Evolutionary conservation across 2,888 invertebrate genomes (phyloP).

Genomic region (Philereme transversata): DNA sequence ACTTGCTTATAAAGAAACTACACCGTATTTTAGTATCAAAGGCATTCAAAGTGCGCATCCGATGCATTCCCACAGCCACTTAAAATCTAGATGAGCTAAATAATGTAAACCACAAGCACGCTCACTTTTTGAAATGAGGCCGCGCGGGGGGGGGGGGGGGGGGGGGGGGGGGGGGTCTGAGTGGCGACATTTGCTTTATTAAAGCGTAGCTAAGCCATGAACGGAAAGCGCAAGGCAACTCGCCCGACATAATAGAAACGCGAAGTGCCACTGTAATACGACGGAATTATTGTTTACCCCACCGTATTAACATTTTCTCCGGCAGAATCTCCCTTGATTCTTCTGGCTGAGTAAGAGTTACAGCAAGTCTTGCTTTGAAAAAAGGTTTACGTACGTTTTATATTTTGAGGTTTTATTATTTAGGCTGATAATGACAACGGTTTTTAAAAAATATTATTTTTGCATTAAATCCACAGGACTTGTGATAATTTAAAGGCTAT

Average conservation of each 20-base stretch:
- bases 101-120: constrained; percentile 16
- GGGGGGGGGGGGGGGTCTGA: too few species aligned
- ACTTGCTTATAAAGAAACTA: background rate
- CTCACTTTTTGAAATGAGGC: constrained; percentile 36
- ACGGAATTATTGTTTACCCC: constrained; percentile 27
- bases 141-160: too few species aligned
- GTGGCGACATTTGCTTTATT: constrained; percentile 42
- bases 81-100: constrained; percentile 21
- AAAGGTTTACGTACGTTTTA: too few species aligned
- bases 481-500: too few species aligned
- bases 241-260: constrained; percentile 30
- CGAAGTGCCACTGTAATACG: constrained; percentile 36
- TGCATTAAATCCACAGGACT: too few species aligned
- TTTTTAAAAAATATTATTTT: too few species aligned
- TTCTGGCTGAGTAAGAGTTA: background rate
- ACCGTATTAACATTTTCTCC: constrained; percentile 30
- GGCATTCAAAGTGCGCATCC: background rate
- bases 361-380: too few species aligned
- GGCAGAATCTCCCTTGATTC: constrained; percentile 6
- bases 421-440: too few species aligned
- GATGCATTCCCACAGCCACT: constrained; percentile 5
- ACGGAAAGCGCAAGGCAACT: constrained; percentile 33
- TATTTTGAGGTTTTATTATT: too few species aligned
- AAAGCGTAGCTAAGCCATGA: constrained; percentile 37
- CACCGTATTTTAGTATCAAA: background rate